Base-by-base conservation (phyloP, 2,113 vertebrate species). In the Cyprinodon brontotheroides region DNA sequence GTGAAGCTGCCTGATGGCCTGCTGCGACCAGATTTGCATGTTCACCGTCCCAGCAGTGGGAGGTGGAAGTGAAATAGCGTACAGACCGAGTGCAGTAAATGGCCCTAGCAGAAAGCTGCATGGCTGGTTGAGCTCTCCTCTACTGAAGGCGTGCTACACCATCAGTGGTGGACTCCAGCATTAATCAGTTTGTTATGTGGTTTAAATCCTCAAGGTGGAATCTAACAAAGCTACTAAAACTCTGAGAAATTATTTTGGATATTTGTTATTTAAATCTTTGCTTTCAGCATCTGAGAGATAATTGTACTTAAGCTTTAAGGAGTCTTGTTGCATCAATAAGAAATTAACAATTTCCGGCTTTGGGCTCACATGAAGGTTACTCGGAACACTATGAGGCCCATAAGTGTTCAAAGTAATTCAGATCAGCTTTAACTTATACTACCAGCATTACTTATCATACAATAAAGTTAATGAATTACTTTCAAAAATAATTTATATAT, bases 21-120 rank as follows among this genome's bases (percentile, higher is more conserved):
- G 87, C 92, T 91, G 90, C 2, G 88, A 77, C 83, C 77, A 88
- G 89, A 92, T 92, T 92, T 91, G 91, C 91, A 91, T 81, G 86
- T 91, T 90, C 90, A 85, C 83, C 87, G 89, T 92, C 87, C 89
- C 87, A 45, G n/a, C 91, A 89, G 88, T 82, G 29, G 86, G 89
- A 77, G 79, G 75, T n/a, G 83, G 78, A 87, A 86, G 86, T 84
- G 88, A 84, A 84, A 82, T 75, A 82, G 84, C 85, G n/a, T n/a
- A n/a, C n/a, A n/a, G 83, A 82, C 84, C 74, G 83, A 88, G 85
- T 86, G 87, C n/a, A n/a, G 89, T 86, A 88, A 89, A 92, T 88
- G 88, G 80, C 76, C 90, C 65, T 83, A 79, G 91, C 8, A 41
- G 89, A 89, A 73, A 29, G 75, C 38, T 69, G 48, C 10, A 57